Evolutionary conservation across 2,797 vertebrate species (phyloP).

Genomic region (Rhabdophis nuchalis): DNA sequence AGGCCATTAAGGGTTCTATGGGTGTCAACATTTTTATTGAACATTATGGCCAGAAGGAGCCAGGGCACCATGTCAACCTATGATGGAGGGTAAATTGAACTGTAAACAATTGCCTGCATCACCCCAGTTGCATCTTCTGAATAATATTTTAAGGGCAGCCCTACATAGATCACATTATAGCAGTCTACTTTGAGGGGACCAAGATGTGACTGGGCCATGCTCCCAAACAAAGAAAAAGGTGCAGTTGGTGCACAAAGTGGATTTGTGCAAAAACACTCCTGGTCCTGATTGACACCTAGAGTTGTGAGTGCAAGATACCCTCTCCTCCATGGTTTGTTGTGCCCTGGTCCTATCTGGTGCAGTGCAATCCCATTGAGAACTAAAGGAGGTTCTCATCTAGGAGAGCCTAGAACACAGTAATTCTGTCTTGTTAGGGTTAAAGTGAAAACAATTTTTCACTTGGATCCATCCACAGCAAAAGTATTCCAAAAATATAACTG

Average conservation of each 20-base stretch:
- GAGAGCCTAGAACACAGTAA: neutral
- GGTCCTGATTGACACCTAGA: neutral
- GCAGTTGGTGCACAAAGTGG: neutral
- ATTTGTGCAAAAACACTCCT: neutral
- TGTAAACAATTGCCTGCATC: neutral
- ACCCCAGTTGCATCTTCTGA: neutral
- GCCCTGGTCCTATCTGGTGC: neutral
- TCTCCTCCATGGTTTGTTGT: neutral
- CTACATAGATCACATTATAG: neutral
- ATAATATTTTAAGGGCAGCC: neutral
- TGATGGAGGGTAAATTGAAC: neutral
- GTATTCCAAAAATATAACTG: neutral
- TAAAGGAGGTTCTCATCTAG: neutral
- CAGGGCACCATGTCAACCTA: neutral
- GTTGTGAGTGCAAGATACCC: neutral
- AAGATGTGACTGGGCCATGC: neutral
- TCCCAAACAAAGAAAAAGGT: neutral
- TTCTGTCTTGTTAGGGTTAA: neutral
- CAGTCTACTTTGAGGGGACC: neutral
- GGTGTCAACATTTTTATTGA: neutral
- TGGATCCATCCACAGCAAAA: neutral
- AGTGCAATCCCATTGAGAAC: neutral
- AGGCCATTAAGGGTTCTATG: neutral
- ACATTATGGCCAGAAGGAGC: neutral
- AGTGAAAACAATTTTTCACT: neutral